phyloP scores from a whole-genome alignment of 2,797 vertebrate species.

The Helostoma temminkii region DNA sequence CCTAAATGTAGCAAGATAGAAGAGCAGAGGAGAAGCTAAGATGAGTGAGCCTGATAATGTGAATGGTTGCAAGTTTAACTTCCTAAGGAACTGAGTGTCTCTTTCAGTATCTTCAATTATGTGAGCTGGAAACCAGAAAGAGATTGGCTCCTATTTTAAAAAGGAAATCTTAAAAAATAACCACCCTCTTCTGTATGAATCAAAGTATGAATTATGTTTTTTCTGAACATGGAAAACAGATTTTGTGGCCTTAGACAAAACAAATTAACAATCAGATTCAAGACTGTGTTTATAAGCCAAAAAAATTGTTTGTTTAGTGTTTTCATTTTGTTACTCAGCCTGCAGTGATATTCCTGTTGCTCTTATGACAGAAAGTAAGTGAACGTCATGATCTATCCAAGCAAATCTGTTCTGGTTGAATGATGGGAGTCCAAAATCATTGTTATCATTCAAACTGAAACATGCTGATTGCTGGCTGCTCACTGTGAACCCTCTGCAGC shows the following conservation, averaged over 20 bases:
- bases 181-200: background rate
- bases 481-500: constrained; percentile 17
- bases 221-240: background rate
- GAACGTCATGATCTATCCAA: constrained; percentile 3
- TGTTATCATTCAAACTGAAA: constrained; percentile 38
- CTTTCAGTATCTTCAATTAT: constrained; percentile 20
- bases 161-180: background rate
- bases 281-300: constrained; percentile 12
- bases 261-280: background rate
- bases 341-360: background rate
- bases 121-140: background rate
- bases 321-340: background rate
- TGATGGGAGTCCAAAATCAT: constrained; percentile 28
- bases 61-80: constrained; percentile 25
- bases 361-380: constrained; percentile 24
- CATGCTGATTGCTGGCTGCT: constrained; percentile 34
- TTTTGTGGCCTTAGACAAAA: background rate
- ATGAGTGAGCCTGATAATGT: background rate
- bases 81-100: constrained; percentile 27
- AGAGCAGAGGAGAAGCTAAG: constrained; percentile 1
- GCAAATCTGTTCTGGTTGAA: constrained; percentile 14
- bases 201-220: background rate
- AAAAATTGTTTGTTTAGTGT: background rate
- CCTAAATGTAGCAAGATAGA: constrained; percentile 25
- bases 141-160: constrained; percentile 4